A percentile compares a stretch with the other conserved stretches of the same genome.
Evolutionary conservation across 1,140 invertebrate genomes (phyloP).

Genomic region (Nomia melanderi): DNA sequence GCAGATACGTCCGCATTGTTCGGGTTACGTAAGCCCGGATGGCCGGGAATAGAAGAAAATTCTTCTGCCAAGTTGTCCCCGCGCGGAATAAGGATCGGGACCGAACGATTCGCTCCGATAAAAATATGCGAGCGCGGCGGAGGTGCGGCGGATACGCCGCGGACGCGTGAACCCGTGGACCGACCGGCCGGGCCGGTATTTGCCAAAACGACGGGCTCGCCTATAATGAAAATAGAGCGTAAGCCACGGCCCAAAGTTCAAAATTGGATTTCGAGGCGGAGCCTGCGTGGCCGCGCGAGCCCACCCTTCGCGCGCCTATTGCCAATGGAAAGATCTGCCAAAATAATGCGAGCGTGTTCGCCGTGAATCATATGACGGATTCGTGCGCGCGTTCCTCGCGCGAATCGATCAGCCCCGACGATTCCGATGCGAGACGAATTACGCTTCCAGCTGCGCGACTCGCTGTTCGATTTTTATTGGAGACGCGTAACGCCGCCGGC

Average conservation of each 20-base stretch:
- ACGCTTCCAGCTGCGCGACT: no score
- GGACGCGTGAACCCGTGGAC: background rate
- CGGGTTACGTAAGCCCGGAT: background rate
- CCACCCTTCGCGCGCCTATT: slow-evolving; percentile 41
- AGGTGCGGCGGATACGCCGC: no score
- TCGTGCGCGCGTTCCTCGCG: no score
- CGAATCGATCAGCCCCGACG: no score
- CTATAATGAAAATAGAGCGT: slow-evolving; percentile 53
- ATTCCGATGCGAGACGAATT: no score
- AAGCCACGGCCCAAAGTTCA: slow-evolving; percentile 46
- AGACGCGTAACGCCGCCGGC: no score
- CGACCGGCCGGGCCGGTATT: background rate
- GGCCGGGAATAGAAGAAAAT: background rate
- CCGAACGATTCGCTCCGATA: background rate
- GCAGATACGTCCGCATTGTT: background rate
- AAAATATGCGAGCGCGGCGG: background rate
- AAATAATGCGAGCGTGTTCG: background rate
- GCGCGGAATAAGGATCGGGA: background rate
- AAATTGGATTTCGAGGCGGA: slow-evolving; percentile 51
- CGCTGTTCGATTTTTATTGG: no score
- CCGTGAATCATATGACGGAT: slow-evolving; percentile 6
- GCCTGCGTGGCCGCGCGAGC: slow-evolving; percentile 25
- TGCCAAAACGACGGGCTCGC: slow-evolving; percentile 32
- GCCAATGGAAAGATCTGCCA: slow-evolving; percentile 51
- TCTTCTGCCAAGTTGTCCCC: background rate